phyloP scores from a whole-genome alignment of 2,888 invertebrate species.

The Drosophila rellima region DNA sequence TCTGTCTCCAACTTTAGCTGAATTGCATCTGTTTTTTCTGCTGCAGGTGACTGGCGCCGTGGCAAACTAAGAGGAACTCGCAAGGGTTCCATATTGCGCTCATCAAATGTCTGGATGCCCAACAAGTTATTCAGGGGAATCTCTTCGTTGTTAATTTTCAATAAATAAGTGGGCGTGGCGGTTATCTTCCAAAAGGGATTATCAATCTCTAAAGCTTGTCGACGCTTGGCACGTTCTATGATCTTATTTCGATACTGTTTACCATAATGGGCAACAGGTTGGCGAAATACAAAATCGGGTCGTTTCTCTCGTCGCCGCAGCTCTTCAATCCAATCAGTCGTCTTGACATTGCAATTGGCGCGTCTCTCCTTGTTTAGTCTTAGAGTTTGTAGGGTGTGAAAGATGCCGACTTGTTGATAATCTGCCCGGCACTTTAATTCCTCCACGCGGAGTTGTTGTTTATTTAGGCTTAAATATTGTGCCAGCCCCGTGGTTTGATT shows the following conservation, averaged over 20 bases:
- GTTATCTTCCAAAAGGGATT: slow-evolving; percentile 55
- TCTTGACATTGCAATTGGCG: slow-evolving; percentile 68
- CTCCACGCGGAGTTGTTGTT: slow-evolving; percentile 56
- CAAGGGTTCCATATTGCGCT: slow-evolving; percentile 80
- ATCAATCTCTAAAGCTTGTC: slow-evolving; percentile 24
- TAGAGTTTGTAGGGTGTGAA: slow-evolving; percentile 30
- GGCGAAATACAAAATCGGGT: slow-evolving; percentile 45
- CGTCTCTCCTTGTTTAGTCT: slow-evolving; percentile 40
- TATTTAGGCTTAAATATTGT: slow-evolving; percentile 53
- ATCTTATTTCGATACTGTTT: slow-evolving; percentile 40
- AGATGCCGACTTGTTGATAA: slow-evolving; percentile 66
- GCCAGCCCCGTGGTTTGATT: slow-evolving; percentile 65
- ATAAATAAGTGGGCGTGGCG: slow-evolving; percentile 31
- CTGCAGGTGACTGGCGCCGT: slow-evolving; percentile 61
- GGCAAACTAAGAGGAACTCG: slow-evolving; percentile 61
- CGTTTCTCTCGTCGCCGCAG: slow-evolving; percentile 44
- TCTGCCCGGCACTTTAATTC: slow-evolving; percentile 64
- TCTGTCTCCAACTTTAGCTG: slow-evolving; percentile 11
- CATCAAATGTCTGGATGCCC: slow-evolving; percentile 72
- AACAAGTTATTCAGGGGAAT: slow-evolving; percentile 42
- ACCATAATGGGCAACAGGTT: slow-evolving; percentile 46
- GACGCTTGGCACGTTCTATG: slow-evolving; percentile 8
- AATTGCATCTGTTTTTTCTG: neutral
- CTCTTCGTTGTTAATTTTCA: slow-evolving; percentile 43
- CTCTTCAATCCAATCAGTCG: slow-evolving; percentile 69